A percentile compares a stretch with the other conserved stretches of the same genome.
Evolutionary conservation across 2,888 invertebrate species (phyloP).

Genomic region (Oithona nana): DNA sequence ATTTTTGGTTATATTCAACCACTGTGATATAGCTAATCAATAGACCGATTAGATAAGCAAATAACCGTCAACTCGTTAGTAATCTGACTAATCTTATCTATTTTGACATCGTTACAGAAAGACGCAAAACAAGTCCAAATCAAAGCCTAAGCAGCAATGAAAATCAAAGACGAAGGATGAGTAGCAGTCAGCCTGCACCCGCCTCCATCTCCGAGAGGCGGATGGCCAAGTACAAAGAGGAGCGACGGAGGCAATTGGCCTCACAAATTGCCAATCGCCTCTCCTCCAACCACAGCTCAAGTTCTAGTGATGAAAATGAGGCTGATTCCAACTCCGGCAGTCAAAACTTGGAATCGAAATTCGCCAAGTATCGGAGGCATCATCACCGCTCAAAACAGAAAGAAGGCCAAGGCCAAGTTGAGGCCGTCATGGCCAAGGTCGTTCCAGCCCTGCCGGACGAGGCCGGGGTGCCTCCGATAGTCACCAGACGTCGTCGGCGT

Average conservation of each 20-base stretch:
- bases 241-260: constrained; percentile 45
- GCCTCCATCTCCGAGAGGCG: constrained; percentile 32
- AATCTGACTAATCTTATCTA: too few species aligned
- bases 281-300: not conserved
- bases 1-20: too few species aligned
- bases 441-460: too few species aligned
- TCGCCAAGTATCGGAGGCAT: not conserved
- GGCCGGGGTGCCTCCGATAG: not conserved
- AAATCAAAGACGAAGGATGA: not conserved
- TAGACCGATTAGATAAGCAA: too few species aligned
- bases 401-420: not conserved
- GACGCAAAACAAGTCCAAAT: not conserved
- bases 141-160: not conserved
- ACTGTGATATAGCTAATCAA: too few species aligned
- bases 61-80: not conserved
- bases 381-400: not conserved
- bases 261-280: constrained; percentile 29
- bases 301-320: constrained; percentile 5
- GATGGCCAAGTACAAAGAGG: constrained; percentile 51
- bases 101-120: too few species aligned
- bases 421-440: too few species aligned
- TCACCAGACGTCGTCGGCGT: not conserved
- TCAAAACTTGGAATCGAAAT: not conserved
- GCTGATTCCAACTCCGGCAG: not conserved
- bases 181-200: not conserved